Base-by-base conservation (phyloP, 2,797 vertebrate genomes). In the Peromyscus aztecus region DNA sequence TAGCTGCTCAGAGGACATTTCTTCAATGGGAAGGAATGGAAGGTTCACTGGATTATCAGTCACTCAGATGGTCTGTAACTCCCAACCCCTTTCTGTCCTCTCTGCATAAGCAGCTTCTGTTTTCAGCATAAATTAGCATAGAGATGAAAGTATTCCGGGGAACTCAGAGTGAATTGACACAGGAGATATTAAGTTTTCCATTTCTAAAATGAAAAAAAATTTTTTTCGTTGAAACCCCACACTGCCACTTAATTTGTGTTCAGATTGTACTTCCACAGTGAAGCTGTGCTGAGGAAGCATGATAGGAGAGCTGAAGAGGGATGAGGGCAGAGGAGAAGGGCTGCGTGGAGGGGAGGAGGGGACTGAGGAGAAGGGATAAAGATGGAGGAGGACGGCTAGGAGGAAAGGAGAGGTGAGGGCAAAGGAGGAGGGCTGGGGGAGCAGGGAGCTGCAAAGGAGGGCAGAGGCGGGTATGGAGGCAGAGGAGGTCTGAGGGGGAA, bases 151-250 rank as follows among this genome's bases (percentile, higher is more conserved):
- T 61, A 85, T 93, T 93, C 87, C 86, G 84, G 23, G 43, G 83
- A 71, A 94, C 23, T 87, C 0, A 89, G 34, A 94, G 78, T 87
- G 71, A 80, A 91, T 0, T 91, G 91, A 94, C 78, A 93, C 4
- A 80, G 59, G 24, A 94, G 40, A 95, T 59, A 67, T 67, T 93
- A 97, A 93, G 2, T 14, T 92, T 96, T 75, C 76, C 23, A 14
- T 93, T 34, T 90, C 65, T 92, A 91, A 94, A 95, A 88, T 94
- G 82, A 93, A 94, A 94, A 96, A 94, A 94, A 96, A 93, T 40
- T 82, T 92, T 31, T 89, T 82, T 46, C 11, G 89, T 93, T 96
- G 95, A 97, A 97, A 94, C 55, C 87, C 43, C 49, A 75, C 90
- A 77, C 73, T 88, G 89, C 23, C 31, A 94, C 94, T 97, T 97